phyloP scores from a whole-genome alignment of 2,888 invertebrate species.

The Melipona bicolor region DNA sequence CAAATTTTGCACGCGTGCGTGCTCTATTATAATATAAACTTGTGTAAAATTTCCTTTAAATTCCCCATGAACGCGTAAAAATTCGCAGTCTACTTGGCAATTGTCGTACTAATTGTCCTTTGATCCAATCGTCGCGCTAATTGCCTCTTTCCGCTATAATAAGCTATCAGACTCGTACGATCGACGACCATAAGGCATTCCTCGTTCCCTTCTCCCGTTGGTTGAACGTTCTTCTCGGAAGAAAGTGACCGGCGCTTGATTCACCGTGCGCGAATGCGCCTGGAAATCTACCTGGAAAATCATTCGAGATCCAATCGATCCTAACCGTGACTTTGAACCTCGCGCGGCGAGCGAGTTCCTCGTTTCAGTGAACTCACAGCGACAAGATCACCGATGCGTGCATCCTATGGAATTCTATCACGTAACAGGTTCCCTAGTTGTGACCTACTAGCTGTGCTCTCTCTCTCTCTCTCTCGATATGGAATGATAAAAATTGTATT shows the following conservation, averaged over 20 bases:
- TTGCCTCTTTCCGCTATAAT: slow-evolving; percentile 5
- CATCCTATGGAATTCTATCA: slow-evolving; percentile 56
- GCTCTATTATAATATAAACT: too few relatives aligned
- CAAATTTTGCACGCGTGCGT: neutral
- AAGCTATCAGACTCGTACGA: neutral
- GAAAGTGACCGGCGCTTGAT: slow-evolving; percentile 15
- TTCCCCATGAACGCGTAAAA: neutral
- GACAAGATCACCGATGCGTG: slow-evolving; percentile 63
- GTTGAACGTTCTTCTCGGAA: slow-evolving; percentile 22
- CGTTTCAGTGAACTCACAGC: slow-evolving; percentile 57
- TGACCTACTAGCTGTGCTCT: slow-evolving; percentile 45
- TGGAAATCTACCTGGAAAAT: neutral
- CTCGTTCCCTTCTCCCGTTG: neutral
- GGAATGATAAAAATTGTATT: neutral
- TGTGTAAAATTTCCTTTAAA: neutral
- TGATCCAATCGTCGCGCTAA: slow-evolving; percentile 32
- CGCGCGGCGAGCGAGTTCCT: slow-evolving; percentile 16
- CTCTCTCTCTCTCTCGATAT: neutral
- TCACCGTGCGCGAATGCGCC: neutral
- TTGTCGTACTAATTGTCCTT: slow-evolving; percentile 35
- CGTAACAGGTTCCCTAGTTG: slow-evolving; percentile 29
- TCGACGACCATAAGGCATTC: slow-evolving; percentile 15
- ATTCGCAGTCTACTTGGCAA: neutral
- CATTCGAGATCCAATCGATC: slow-evolving; percentile 16
- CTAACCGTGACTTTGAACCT: slow-evolving; percentile 74